Base-by-base conservation (phyloP, 2,113 vertebrate species). In the Dasyurus viverrinus region DNA sequence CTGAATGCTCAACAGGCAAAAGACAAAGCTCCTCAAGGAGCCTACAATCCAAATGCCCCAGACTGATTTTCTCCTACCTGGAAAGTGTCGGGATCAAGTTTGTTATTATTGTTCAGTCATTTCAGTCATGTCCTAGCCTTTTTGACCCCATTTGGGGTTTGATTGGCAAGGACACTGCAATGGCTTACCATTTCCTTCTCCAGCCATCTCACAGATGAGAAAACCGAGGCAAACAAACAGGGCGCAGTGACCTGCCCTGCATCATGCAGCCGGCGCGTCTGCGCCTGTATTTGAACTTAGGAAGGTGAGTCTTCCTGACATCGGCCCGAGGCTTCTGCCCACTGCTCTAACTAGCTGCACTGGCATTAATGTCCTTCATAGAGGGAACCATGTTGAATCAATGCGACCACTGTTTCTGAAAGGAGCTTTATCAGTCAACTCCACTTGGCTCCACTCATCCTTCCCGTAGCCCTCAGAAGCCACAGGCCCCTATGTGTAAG, bases 11-110 rank as follows among this genome's bases (percentile, higher is more conserved):
- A 47, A 50, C 36, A 52, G 46, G 50, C 27, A 55, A n/a, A 46
- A n/a, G 2, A 26, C 26, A 0, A 19, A 7, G 10, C 48, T 12
- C 24, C 2, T 54, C 89, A 0, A 0, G 9, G 53, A n/a, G 12
- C 93, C 91, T 6, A 23, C 26, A 6, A 16, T 30, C 53, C 0
- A 0, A 84, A 42, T 8, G n/a, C n/a, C 68, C 68, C 68, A n/a
- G 22, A 76, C 2, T 7, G 36, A 10, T 42, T 84, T 84, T 42
- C 68, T 30, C n/a, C n/a, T 42, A 42, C n/a, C 23, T 2, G 14
- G 68, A 42, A 84, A 84, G 36, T n/a, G 19, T 84, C 22, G 1
- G 19, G 9, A 76, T n/a, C 5, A 36, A 68, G 30, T 76, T n/a
- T 60, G 26, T 30, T 60, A 25, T 68, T 36, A 22, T 16, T 68